phyloP scores from a whole-genome alignment of 1,140 invertebrate species.

The Maconellicoccus hirsutus region DNA sequence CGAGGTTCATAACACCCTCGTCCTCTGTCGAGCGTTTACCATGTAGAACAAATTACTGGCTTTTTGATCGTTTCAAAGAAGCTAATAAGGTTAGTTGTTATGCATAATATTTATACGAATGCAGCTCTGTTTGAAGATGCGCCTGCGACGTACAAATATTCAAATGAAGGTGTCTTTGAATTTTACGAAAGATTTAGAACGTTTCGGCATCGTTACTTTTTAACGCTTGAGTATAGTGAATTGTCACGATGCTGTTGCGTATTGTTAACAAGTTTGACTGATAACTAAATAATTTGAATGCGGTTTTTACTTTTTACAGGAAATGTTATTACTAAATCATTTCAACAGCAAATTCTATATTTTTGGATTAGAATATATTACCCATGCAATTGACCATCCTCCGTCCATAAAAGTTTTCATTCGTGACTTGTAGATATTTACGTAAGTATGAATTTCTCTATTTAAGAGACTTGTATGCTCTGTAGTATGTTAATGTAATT shows the following conservation, averaged over 20 bases:
- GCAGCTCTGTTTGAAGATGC: not conserved
- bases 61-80: constrained; percentile 1
- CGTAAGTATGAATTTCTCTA: no score
- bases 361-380: no score
- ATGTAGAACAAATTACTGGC: not conserved
- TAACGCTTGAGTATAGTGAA: not conserved
- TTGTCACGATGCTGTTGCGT: not conserved
- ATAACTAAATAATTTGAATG: no score
- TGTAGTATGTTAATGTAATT: no score
- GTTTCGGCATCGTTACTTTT: not conserved
- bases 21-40: not conserved
- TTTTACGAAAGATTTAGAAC: not conserved
- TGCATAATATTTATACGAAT: not conserved
- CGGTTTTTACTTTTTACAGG: no score
- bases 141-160: not conserved
- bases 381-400: no score
- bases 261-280: no score
- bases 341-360: no score
- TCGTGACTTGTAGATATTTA: no score
- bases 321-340: no score
- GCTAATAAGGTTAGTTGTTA: constrained; percentile 4
- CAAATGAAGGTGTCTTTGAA: not conserved
- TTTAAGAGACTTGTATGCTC: no score
- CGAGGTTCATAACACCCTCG: not conserved
- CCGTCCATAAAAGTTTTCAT: no score